Evolutionary conservation across 2,888 invertebrate species (phyloP).

Genomic region (Pyrochroa serraticornis): DNA sequence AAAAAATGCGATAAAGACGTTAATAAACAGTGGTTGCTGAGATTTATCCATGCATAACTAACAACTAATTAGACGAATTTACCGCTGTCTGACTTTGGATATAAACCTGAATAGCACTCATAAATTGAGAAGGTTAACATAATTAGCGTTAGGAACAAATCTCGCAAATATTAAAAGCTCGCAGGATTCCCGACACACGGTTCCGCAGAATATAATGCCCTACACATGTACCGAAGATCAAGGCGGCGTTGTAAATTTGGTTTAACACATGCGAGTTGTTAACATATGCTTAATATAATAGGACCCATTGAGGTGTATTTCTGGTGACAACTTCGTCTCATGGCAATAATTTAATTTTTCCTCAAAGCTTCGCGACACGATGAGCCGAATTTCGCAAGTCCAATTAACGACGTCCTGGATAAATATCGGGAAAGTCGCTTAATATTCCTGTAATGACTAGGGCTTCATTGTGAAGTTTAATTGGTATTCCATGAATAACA

Average conservation of each 20-base stretch:
- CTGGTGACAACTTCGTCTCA: constrained; percentile 26
- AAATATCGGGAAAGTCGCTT: constrained; percentile 1
- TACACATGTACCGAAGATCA: constrained; percentile 41
- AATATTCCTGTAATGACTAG: constrained; percentile 8
- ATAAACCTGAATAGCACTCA: constrained; percentile 6
- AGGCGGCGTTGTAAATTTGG: constrained; percentile 43
- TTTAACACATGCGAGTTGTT: constrained; percentile 39
- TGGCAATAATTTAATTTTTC: neutral
- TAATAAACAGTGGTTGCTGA: constrained; percentile 3
- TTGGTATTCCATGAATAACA: constrained; percentile 34
- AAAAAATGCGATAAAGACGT: too few species aligned
- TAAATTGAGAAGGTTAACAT: constrained; percentile 5
- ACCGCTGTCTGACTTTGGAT: constrained; percentile 14
- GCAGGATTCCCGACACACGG: constrained; percentile 9
- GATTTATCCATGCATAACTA: constrained; percentile 15
- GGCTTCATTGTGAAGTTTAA: constrained; percentile 30
- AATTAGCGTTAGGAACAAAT: constrained; percentile 15
- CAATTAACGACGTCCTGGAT: constrained; percentile 1
- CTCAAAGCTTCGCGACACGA: neutral
- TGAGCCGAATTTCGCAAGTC: neutral
- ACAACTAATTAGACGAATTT: constrained; percentile 20
- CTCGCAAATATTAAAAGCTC: constrained; percentile 19
- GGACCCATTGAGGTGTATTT: constrained; percentile 44
- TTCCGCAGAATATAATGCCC: constrained; percentile 13
- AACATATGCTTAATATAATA: constrained; percentile 44